phyloP scores from a whole-genome alignment of 2,888 invertebrate genomes.

The Malthinus seriepunctatus region DNA sequence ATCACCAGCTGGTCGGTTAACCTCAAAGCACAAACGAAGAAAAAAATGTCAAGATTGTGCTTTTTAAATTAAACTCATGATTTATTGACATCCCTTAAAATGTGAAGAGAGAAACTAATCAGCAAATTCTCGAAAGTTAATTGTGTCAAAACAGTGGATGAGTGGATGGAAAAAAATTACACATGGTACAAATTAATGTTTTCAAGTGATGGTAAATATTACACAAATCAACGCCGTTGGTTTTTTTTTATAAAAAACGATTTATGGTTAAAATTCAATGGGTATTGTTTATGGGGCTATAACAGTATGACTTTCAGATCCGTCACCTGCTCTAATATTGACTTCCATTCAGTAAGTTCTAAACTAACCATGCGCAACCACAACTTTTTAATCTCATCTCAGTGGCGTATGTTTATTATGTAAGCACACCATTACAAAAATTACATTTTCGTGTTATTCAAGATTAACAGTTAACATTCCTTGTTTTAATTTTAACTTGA shows the following conservation, averaged over 20 bases:
- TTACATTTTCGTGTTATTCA: too few relatives aligned
- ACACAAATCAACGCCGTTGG: too few relatives aligned
- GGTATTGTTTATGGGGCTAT: neutral
- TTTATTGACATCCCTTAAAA: constrained; percentile 29
- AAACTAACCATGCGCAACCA: constrained; percentile 30
- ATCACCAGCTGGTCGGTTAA: constrained; percentile 26
- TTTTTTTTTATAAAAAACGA: too few relatives aligned
- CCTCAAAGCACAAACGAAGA: constrained; percentile 11
- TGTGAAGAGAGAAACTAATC: neutral
- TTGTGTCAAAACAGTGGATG: too few relatives aligned
- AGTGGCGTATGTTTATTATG: constrained; percentile 10
- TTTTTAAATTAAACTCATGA: constrained; percentile 33
- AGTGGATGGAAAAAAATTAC: too few relatives aligned
- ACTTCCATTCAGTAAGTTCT: constrained; percentile 32
- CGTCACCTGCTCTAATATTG: constrained; percentile 43
- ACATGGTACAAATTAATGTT: too few relatives aligned
- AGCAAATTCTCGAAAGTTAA: neutral
- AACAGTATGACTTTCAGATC: constrained; percentile 12
- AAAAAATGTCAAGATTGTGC: constrained; percentile 28
- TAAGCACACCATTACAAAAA: too few relatives aligned
- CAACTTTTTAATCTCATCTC: constrained; percentile 22
- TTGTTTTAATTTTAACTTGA: too few relatives aligned
- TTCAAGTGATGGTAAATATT: neutral
- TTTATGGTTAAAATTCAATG: neutral
- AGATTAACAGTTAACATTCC: too few relatives aligned